These are phyloP conservation scores for Thamnophis sirtalis DNA, from an alignment of 2,113 vertebrate species.

Conservation along the genomic window DNA sequence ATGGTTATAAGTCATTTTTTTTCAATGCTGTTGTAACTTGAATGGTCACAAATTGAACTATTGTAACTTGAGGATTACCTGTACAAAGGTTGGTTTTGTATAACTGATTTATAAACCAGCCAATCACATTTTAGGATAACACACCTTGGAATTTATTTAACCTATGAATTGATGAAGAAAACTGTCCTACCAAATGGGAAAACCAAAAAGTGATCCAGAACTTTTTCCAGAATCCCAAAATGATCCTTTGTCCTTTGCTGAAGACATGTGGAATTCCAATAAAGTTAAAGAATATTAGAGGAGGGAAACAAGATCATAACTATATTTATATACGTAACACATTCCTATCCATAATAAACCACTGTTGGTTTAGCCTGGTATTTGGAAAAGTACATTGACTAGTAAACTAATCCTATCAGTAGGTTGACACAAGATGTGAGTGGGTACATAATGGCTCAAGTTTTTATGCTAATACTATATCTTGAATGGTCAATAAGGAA, in stretches of 20 bases:
- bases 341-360: not conserved
- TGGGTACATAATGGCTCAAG: not conserved
- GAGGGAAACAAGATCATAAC: not conserved
- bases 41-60: too few species aligned
- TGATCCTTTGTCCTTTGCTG: not conserved
- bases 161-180: not conserved
- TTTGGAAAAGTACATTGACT: not conserved
- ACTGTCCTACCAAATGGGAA: not conserved
- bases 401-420: not conserved
- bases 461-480: not conserved
- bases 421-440: not conserved
- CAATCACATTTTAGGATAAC: not conserved
- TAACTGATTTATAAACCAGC: not conserved
- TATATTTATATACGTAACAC: not conserved
- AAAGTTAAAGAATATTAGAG: not conserved
- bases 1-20: too few species aligned
- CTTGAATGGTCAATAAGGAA: not conserved
- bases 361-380: not conserved
- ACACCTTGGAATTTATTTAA: not conserved
- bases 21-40: too few species aligned
- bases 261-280: not conserved
- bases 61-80: too few species aligned
- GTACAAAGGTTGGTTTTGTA: not conserved
- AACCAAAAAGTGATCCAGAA: not conserved
- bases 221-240: not conserved